Base-by-base conservation (phyloP, 2,113 vertebrate genomes). In the Balaeniceps rex region DNA sequence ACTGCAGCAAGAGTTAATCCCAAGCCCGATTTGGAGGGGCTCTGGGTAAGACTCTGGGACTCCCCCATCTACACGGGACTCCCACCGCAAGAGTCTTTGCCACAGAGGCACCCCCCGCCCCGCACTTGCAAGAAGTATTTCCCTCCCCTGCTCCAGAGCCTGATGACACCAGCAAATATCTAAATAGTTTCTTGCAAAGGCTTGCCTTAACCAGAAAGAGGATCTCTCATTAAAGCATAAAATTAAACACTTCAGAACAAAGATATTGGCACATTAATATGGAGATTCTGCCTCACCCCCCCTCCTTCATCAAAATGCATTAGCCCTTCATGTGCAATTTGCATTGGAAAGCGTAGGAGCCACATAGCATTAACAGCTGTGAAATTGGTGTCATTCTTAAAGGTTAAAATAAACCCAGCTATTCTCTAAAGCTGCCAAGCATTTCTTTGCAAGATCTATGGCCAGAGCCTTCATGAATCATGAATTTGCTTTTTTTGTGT, bases 331-430 rank as follows among this genome's bases (percentile, higher is more conserved):
- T 96, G 94, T 55, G 92, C 90, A 90, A 96, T 97, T 96, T 95
- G 93, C 95, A 72, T 82, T 57, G 95, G 97, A 87, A 96, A 95
- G 87, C 75, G 54, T 72, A 93, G 90, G 94, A 94, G 92, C 94
- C 95, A 90, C 91, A 90, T 91, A 93, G 95, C 96, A 90, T 72
- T 92, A 91, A 95, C 96, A 97, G 97, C 97, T 97, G 96, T 85
- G 96, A 89, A 93, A 97, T 96, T 92, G 96, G 95, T 97, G 97
- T 95, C 95, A 89, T 97, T 97, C 93, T 80, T 87, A 85, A 93
- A 92, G 96, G 96, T 97, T 97, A 96, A 97, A 97, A 97, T 95
- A 96, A 97, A 95, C 90, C 52, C 88, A 47, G 96, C 94, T 72
- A 79, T 90, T 74, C 69, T 77, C 91, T 33, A 40, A 87, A 92